Base-by-base conservation (phyloP, 2,888 invertebrate species). In the Nymphalis polychloros region DNA sequence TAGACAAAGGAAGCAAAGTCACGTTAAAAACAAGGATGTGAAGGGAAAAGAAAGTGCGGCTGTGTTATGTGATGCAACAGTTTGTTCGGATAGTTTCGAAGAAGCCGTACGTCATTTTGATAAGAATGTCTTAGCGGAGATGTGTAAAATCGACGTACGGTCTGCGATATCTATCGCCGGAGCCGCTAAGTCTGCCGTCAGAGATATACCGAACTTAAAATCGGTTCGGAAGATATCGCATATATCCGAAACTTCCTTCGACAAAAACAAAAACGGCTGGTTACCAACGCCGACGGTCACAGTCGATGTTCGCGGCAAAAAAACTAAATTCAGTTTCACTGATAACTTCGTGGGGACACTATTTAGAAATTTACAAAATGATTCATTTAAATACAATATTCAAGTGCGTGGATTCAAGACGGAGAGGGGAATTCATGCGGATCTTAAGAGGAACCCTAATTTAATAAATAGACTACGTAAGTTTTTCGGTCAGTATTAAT, bases 401-500 rank as follows among this genome's bases (percentile, higher is more conserved):
- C 95, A 95, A 84, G 92, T 94, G 20, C 93, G 97, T 63, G 94
- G 94, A 49, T 97, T 97, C 84, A 97, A 97, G 89, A 97, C 97
- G 0, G 95, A 96, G 75, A 92, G 97, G 64, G 94, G 94, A 72
- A 92, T 96, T 41, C 93, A 94, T 74, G 94, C 96, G 0, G 97
- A 97, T 77, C 81, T 94, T 62, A 93, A 94, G 75, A 89, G 97
- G 76, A 97, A 96, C 86, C 96, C 97, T 1, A 93, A 95, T 50
- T 81, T 96, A 63, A 85, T 94, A n/a, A 93, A 94, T 73, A 92
- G 96, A 83, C 87, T 96, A 72, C 95, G 95, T 90, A 94, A 94
- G 91, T 92, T 77, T 17, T 82, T 87, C 79, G 85, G 85, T 88
- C 83, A 85, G 86, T 89, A 87, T 83, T 50, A 61, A 68, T 69